Evolutionary conservation across 1,140 invertebrate species (phyloP), one percentile per base, ranked within the genome.

Genomic region (Globodera ellingtonae): DNA sequence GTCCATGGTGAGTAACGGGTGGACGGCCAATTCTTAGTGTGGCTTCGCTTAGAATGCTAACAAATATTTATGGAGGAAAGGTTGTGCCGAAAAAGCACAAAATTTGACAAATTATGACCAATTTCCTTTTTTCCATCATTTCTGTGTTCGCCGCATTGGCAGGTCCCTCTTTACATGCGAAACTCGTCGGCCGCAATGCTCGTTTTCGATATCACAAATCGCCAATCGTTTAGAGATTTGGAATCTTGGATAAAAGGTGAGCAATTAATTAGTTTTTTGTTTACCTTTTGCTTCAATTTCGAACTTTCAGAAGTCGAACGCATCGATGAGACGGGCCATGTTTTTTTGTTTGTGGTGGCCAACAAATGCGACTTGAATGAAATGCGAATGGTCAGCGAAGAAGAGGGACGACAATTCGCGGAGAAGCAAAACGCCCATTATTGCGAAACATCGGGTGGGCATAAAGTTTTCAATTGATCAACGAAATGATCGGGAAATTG

Each of bases 151-250:
- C 50, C 10, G 10, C 7, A 52, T 52, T 52, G 10, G 50, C 46
- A 82, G 80, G 74, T 84, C 50, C 83, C 78, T 13, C 59, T 84
- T 18, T 84, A 83, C 73, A 52, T 84, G n/a, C 92, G 97, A 87
- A 97, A 98, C 91, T 98, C 96, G 8, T 98, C 96, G 35, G 97
- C 98, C 79, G 97, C 97, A 84, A 96, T 99, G 84, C 96, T 99
- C 86, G 97, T 98, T 74, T 98, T 98, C 92, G 97, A 99, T 91
- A 98, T 98, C 86, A 98, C 97, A 85, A 98, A 95, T 96, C 52
- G 79, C 7, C 52, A 85, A 10, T 79, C 83, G 15, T 84, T 85
- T 77, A 46, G 65, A 47, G 65, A 86, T 56, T 59, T 84, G 21
- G 59, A 66, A 24, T 21, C 3, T 21, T 84, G 83, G 83, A 66